These are phyloP conservation scores for Leptinotarsa texana DNA, from an alignment of 1,140 invertebrate genomes.

Conservation along the genomic window DNA sequence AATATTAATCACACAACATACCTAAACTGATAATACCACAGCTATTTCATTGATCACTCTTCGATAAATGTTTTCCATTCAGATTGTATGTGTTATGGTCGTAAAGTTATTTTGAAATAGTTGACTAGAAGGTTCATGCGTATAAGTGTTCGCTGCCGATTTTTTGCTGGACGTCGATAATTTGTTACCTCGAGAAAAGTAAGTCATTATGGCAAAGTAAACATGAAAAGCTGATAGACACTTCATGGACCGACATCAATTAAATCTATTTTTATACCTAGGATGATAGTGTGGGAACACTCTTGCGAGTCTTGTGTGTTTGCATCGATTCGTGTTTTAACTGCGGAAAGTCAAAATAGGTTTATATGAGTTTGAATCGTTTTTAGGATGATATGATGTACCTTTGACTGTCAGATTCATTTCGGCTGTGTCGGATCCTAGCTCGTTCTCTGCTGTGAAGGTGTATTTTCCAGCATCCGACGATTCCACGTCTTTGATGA, in stretches of 20 bases:
- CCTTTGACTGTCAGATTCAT: slow-evolving; percentile 78
- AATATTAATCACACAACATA: neutral
- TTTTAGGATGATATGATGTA: slow-evolving; percentile 35
- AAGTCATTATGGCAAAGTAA: neutral
- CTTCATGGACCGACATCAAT: neutral
- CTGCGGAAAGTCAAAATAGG: neutral
- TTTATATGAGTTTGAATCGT: neutral
- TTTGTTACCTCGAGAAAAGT: neutral
- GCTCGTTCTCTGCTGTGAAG: slow-evolving; percentile 83
- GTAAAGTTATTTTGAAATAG: neutral
- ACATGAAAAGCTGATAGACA: neutral
- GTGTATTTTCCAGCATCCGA: slow-evolving; percentile 86
- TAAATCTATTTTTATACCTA: slow-evolving; percentile 19
- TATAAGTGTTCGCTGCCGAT: neutral
- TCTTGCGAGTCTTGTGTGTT: slow-evolving; percentile 18
- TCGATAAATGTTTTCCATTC: neutral
- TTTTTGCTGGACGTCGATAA: neutral
- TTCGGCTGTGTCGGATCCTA: slow-evolving; percentile 78
- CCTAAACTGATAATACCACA: neutral
- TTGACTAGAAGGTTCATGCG: neutral
- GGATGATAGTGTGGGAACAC: slow-evolving; percentile 10
- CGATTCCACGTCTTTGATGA: slow-evolving; percentile 85
- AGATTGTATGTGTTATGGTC: neutral
- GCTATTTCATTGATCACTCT: neutral
- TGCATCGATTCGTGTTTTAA: neutral